Evolutionary conservation across 2,113 vertebrate species (phyloP).

Genomic region (Ceuthmochares aereus): DNA sequence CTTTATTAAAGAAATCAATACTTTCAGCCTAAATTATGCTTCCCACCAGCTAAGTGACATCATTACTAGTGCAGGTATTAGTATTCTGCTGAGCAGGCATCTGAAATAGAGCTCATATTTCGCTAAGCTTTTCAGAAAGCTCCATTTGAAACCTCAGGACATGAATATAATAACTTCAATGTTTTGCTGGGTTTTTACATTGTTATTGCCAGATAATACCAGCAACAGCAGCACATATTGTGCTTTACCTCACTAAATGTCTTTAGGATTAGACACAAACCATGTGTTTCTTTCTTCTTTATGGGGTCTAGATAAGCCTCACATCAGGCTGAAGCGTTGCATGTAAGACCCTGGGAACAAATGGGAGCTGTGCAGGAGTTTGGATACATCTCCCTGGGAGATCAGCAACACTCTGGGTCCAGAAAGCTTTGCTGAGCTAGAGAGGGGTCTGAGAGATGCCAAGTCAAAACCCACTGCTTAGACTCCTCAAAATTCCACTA

Average conservation of each 20-base stretch:
- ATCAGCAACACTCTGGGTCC: background rate
- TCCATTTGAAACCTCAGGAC: background rate
- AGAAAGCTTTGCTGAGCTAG: background rate
- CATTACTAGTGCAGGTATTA: conserved; percentile 16
- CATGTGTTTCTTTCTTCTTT: background rate
- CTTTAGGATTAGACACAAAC: background rate
- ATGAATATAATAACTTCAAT: background rate
- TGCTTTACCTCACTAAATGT: background rate
- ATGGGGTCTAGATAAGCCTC: background rate
- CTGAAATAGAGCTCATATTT: conserved; percentile 2
- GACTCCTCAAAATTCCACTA: background rate
- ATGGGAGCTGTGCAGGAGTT: background rate
- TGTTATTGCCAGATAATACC: background rate
- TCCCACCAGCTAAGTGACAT: conserved; percentile 36
- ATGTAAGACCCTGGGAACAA: background rate
- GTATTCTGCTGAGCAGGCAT: conserved; percentile 37
- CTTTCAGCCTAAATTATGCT: background rate
- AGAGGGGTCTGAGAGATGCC: background rate
- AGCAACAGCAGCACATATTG: background rate
- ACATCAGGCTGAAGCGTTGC: background rate
- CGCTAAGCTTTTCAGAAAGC: conserved; percentile 6
- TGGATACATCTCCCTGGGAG: background rate
- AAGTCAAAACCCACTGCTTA: background rate
- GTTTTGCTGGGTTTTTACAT: background rate
- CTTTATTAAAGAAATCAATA: conserved; percentile 46